Evolutionary conservation across 1,140 invertebrate genomes (phyloP).

Genomic region (Copidosoma floridanum): DNA sequence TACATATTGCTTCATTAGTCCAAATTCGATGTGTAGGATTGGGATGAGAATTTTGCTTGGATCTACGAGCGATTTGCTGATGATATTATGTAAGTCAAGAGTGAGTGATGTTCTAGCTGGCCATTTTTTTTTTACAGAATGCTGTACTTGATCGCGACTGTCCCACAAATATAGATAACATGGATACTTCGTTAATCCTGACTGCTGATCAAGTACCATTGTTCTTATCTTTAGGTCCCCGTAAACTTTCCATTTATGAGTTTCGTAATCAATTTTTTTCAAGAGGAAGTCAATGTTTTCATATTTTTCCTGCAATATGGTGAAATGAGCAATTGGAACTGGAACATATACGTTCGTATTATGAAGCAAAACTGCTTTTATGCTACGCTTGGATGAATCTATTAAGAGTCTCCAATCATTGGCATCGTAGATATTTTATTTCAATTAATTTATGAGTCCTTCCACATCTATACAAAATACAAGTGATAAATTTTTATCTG

Average conservation of each 20-base stretch:
- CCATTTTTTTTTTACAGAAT: conserved; percentile 42
- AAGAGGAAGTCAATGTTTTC: conserved; percentile 29
- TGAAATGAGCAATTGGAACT: conserved; percentile 37
- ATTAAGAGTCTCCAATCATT: conserved; percentile 38
- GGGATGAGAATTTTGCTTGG: no score
- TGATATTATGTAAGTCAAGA: no score
- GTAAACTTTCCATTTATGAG: conserved; percentile 39
- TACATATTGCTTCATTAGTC: conserved; percentile 44
- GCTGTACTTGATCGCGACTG: conserved; percentile 39
- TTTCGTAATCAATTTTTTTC: conserved; percentile 31
- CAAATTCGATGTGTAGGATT: no score
- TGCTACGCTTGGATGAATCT: conserved; percentile 30
- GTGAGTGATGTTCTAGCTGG: conserved; percentile 17
- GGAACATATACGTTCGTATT: conserved; percentile 33
- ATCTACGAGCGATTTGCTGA: conserved; percentile 8
- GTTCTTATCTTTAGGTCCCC: conserved; percentile 42
- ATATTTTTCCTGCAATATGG: conserved; percentile 33
- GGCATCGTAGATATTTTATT: conserved; percentile 13
- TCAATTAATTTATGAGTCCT: conserved; percentile 35
- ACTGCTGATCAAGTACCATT: conserved; percentile 41
- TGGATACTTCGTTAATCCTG: no score
- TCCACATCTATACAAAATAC: conserved; percentile 38
- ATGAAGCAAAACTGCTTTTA: conserved; percentile 39
- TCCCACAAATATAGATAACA: conserved; percentile 48
- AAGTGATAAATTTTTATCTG: not conserved